Evolutionary conservation across 2,113 vertebrate species (phyloP), one percentile per base, ranked within the genome.

Genomic region (Orycteropus afer): DNA sequence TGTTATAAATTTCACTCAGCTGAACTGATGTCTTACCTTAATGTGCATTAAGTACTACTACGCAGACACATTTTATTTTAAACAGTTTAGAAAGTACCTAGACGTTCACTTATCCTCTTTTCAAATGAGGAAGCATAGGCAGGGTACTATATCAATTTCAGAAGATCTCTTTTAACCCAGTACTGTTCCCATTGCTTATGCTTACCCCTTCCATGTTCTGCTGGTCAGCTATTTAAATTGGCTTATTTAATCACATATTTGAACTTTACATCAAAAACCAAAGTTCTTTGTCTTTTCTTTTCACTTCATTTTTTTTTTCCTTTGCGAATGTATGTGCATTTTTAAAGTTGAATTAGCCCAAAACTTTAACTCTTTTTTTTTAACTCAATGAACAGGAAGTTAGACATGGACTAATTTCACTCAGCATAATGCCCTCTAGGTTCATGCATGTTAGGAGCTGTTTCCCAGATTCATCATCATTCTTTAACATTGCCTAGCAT

Each of bases 211-310:
- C 61, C 32, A 55, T 23, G 18, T 79, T 89, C 37, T 27, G 7
- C 3, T 22, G 27, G 20, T 63, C 45, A 80, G 32, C 47, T 57
- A 4, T 93, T 67, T 29, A 82, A 61, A 29, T 61, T 91, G 4
- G 7, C 32, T 57, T 59, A 12, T 79, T 73, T 57, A 86, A 1
- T 69, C 20, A 40, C 45, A 2, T 53, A 51, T 42, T 74, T 85
- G 40, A 85, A 88, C 63, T 91, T 84, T 34, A 42, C 18, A 79
- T 71, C 88, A 74, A 88, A 93, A 91, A 84, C 4, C n/a, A 29
- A 86, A 94, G 37, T 8, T 71, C 71, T 91, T 45, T 23, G 11
- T 61, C 5, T 51, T 84, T 79, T 76, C 10, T 18, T 79, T 69
- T 69, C 1, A 73, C 18, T 34, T 88, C 13, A 34, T 80, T 0